Percentiles rank a stretch among this genome's conserved stretches.
Conservation (phyloP, 1,140 invertebrate genomes). For the Maniola jurtina region DNA sequence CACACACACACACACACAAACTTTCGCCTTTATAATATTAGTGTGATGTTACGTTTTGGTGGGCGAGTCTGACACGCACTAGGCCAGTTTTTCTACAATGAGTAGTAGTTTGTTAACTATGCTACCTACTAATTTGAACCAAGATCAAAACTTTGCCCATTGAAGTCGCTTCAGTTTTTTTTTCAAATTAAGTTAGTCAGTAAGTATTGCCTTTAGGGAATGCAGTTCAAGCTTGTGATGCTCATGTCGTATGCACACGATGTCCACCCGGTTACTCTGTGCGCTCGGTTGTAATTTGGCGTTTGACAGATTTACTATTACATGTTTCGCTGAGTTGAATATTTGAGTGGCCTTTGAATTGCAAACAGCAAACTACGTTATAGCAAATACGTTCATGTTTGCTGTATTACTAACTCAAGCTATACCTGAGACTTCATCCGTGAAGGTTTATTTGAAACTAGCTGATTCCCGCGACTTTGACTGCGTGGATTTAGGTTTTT, state of each 20-base stretch:
- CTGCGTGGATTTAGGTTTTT: too few relatives aligned
- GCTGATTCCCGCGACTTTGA: too few relatives aligned
- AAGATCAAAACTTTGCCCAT: too few relatives aligned
- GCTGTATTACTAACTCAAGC: neutral
- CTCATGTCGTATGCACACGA: conserved; percentile 1
- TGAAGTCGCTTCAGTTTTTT: too few relatives aligned
- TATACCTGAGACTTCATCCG: neutral
- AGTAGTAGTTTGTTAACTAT: too few relatives aligned
- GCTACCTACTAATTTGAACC: too few relatives aligned
- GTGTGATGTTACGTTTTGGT: too few relatives aligned
- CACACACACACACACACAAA: too few relatives aligned
- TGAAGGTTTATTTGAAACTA: too few relatives aligned
- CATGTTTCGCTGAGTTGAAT: conserved; percentile 18
- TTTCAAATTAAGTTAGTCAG: neutral
- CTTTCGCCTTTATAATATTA: too few relatives aligned
- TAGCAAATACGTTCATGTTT: neutral
- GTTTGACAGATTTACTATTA: conserved; percentile 60
- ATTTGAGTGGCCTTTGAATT: conserved; percentile 22
- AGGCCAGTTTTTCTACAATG: too few relatives aligned
- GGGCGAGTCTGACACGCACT: too few relatives aligned
- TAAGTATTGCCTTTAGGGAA: neutral
- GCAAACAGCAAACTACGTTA: conserved; percentile 8
- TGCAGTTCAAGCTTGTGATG: neutral
- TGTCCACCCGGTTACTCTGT: neutral
- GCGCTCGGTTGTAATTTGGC: conserved; percentile 49